A percentile compares a stretch with the other conserved stretches of the same genome.
These are phyloP conservation scores for Tupaia tana DNA, from an alignment of 2,113 vertebrate genomes.

Conservation along the genomic window DNA sequence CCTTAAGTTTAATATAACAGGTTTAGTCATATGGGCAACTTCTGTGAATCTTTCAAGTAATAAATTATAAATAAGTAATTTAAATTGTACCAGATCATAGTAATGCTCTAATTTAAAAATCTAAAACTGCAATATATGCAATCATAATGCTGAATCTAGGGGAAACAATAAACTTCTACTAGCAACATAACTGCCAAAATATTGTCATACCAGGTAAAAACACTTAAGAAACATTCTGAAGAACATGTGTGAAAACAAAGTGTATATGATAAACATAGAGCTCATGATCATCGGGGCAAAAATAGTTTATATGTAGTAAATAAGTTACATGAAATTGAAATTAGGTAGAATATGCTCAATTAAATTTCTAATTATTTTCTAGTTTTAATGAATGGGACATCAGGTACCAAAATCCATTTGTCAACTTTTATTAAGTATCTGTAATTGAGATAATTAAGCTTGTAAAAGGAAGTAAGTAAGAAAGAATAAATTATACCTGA, in stretches of 20 bases:
- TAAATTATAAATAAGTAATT: not conserved
- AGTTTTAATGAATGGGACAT: conserved; percentile 42
- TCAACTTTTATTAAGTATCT: not conserved
- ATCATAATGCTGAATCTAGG: not conserved
- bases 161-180: not conserved
- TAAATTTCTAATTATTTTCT: conserved; percentile 46
- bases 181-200: not conserved
- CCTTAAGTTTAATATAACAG: not conserved
- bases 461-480: conserved; percentile 1
- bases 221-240: not conserved
- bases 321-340: not conserved
- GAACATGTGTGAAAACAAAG: not conserved
- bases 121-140: not conserved
- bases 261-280: not conserved
- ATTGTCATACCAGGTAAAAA: not conserved
- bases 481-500: conserved; percentile 22
- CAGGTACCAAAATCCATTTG: conserved; percentile 14
- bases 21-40: not conserved
- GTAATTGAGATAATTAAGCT: conserved; percentile 46
- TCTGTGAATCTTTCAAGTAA: not conserved
- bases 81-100: not conserved
- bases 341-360: not conserved
- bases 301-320: conserved; percentile 20
- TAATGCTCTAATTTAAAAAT: not conserved
- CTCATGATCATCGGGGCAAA: not conserved